These are phyloP conservation scores for Stigmatopora nigra DNA, from an alignment of 2,113 vertebrate species.

Conservation along the genomic window DNA sequence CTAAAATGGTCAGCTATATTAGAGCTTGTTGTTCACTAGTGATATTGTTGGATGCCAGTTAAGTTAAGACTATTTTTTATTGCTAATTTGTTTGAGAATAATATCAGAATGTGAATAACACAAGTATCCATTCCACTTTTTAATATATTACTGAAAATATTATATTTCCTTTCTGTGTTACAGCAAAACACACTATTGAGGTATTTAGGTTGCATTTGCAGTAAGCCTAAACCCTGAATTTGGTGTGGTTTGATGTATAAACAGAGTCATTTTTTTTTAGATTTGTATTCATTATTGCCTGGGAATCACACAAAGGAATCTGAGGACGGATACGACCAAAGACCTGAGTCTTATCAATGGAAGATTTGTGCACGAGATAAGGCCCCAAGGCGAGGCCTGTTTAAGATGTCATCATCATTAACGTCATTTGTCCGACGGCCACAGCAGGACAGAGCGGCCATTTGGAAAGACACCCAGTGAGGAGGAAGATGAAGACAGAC, in stretches of 20 bases:
- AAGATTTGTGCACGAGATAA: constrained; percentile 59
- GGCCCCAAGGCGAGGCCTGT: constrained; percentile 57
- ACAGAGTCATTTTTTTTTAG: background rate
- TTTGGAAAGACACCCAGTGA: constrained; percentile 50
- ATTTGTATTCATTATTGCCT: background rate
- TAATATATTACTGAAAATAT: too few relatives aligned
- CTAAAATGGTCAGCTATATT: background rate
- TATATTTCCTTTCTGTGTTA: background rate
- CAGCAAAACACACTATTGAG: background rate
- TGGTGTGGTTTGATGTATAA: background rate
- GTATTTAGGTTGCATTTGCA: background rate
- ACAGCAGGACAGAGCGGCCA: constrained; percentile 52
- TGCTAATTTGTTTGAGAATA: background rate
- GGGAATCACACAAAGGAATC: background rate
- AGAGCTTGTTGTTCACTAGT: background rate
- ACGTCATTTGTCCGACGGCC: constrained; percentile 45
- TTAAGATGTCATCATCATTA: constrained; percentile 70
- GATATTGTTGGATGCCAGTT: background rate
- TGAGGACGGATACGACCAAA: constrained; percentile 26
- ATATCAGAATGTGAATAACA: background rate
- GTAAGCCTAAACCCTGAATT: background rate
- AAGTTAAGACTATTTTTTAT: background rate
- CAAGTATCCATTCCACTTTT: background rate
- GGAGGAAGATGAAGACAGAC: constrained; percentile 46
- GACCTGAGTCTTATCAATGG: constrained; percentile 56